Evolutionary conservation across 2,888 invertebrate species (phyloP).

Genomic region (Mesochorus sp.): DNA sequence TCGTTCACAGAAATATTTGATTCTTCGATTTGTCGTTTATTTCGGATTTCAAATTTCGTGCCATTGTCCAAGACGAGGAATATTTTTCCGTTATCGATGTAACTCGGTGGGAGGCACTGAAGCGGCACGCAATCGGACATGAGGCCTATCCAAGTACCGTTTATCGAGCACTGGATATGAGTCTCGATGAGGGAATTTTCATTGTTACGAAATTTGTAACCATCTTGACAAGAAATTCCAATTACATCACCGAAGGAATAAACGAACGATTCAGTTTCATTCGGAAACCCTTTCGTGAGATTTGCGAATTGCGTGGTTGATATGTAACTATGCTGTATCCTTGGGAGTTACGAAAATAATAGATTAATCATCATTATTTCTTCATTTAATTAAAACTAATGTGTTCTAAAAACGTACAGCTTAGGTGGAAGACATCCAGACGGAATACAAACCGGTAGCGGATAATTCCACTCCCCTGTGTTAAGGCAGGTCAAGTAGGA

Average conservation of each 20-base stretch:
- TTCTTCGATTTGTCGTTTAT: background rate
- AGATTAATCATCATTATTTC: background rate
- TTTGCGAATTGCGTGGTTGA: constrained; percentile 51
- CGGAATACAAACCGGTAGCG: constrained; percentile 80
- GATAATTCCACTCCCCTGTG: constrained; percentile 83
- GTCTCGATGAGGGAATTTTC: constrained; percentile 66
- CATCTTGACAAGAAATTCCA: constrained; percentile 68
- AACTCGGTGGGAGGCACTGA: constrained; percentile 67
- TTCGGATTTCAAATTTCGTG: constrained; percentile 50
- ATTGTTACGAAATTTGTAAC: constrained; percentile 71
- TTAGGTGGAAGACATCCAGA: constrained; percentile 80
- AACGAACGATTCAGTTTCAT: background rate
- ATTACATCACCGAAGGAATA: constrained; percentile 67
- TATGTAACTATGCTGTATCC: constrained; percentile 66
- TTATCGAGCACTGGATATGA: constrained; percentile 82
- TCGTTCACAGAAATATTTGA: background rate
- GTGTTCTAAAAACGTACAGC: constrained; percentile 56
- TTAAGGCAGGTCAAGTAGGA: constrained; percentile 83
- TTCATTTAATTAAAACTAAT: too few species aligned
- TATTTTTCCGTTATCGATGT: constrained; percentile 64
- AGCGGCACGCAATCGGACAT: constrained; percentile 83
- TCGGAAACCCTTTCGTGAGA: too few species aligned
- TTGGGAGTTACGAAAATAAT: constrained; percentile 31
- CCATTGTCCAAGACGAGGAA: constrained; percentile 59
- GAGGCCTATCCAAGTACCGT: constrained; percentile 86